These are phyloP conservation scores for Odontamblyopus rebecca DNA, from an alignment of 2,797 vertebrate species.

Conservation along the genomic window DNA sequence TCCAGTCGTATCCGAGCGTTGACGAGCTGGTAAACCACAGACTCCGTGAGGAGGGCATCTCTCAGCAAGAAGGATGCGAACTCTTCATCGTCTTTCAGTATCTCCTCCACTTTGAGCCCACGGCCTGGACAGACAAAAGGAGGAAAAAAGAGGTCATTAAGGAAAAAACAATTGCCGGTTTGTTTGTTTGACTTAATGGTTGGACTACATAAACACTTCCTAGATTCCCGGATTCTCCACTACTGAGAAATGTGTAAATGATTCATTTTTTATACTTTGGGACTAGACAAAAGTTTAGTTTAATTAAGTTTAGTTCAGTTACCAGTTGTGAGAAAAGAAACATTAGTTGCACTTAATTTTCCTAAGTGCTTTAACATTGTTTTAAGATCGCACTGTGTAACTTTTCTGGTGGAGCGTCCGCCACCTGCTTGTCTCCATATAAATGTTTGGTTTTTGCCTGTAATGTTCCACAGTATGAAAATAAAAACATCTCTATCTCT, in stretches of 20 bases:
- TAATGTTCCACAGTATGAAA: too few relatives aligned
- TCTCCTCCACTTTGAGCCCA: constrained; percentile 86
- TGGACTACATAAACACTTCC: background rate
- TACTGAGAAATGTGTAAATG: too few relatives aligned
- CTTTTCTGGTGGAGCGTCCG: too few relatives aligned
- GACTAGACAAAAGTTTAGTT: background rate
- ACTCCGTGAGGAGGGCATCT: constrained; percentile 78
- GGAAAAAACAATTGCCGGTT: constrained; percentile 13
- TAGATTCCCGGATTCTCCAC: background rate
- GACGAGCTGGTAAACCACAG: constrained; percentile 83
- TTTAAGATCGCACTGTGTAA: too few relatives aligned
- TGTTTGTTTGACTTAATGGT: background rate
- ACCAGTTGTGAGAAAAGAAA: too few relatives aligned
- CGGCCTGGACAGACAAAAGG: constrained; percentile 74
- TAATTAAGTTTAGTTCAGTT: background rate
- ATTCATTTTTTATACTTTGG: background rate
- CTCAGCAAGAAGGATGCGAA: constrained; percentile 85
- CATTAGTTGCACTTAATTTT: too few relatives aligned
- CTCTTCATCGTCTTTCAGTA: constrained; percentile 90
- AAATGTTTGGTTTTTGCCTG: too few relatives aligned
- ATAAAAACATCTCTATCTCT: too few relatives aligned
- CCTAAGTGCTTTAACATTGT: too few relatives aligned
- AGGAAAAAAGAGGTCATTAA: background rate
- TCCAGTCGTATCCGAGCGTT: constrained; percentile 87
- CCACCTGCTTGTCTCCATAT: too few relatives aligned